Base-by-base conservation (phyloP, 1,140 invertebrate species). In the Mylabris phalerata region DNA sequence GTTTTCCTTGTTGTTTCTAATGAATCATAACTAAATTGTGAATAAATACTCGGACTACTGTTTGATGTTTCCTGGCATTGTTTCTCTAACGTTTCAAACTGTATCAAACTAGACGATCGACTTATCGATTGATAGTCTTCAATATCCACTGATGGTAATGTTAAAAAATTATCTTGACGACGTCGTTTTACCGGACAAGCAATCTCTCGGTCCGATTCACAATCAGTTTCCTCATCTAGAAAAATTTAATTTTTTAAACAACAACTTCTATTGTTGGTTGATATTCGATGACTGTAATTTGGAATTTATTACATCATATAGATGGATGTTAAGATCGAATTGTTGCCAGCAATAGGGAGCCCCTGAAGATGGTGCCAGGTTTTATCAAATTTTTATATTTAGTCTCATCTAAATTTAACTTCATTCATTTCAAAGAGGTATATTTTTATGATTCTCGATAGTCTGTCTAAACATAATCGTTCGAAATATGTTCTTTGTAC, bases 111-210 rank as follows among this genome's bases (percentile, higher is more conserved):
- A 42, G 85, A 88, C 25, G 87, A 88, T 46, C 88, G 80, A 52
- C 81, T 83, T 4, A 84, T 71, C 66, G 83, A 72, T n/a, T 80
- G 79, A 48, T 77, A 75, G 71, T 82, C 76, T 7, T 72, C 67
- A 70, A 82, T 70, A 45, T 76, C 73, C 74, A 68, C 57, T 74
- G 74, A 60, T 73, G 73, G 27, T 72, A 77, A 38, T 63, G 40
- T 48, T 67, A 74, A 60, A 56, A 67, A 59, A 66, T 42, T 56
- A 41, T 83, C 80, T 57, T 82, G 82, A 25, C 86, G 80, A 24
- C 87, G 78, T n/a, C 88, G 78, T 71, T 90, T 90, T 43, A 87
- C 83, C 32, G 89, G 88, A 65, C 88, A 89, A 24, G 85, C 84
- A 56, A 87, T 82, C 72, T 90, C 88, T 50, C 87, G 80, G 67